Evolutionary conservation across 2,113 vertebrate species (phyloP), one percentile per base, ranked within the genome.

Genomic region (Trichomycterus rosablanca): DNA sequence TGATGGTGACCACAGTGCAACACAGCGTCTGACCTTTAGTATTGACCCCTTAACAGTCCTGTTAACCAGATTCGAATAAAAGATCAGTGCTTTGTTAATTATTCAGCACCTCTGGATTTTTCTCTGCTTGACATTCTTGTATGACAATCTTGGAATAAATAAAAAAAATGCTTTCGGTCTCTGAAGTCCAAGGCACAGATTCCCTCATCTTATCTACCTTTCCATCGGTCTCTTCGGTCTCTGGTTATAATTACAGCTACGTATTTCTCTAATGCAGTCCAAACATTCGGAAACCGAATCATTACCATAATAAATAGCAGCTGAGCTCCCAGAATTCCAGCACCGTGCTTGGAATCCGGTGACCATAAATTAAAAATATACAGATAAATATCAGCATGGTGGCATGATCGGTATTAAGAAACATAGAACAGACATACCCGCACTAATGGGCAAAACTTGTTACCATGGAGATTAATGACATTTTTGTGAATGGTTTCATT

Each of bases 271-370:
- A 50, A 69, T 59, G 63, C 24, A 65, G 24, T 57, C 59, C 51
- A 68, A 74, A 71, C 23, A 61, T 34, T 42, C 48, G 20, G 49
- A 72, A 64, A 46, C 40, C 19, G 19, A 20, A 45, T 59, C 51
- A 66, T 75, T 67, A 59, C 63, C 64, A 68, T 63, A 73, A 71
- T 67, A 73, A 69, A 55, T 71, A 72, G 55, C 58, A 69, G 32
- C 20, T 11, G 18, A 7, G 32, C 12, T 39, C 7, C 15, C 30
- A 22, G 55, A 48, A 59, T 59, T 26, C 49, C 50, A 42, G 28
- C 22, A 19, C 32, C 22, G 14, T 20, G 43, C 28, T 59, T 43
- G 40, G 32, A 49, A 61, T 50, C 23, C 3, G 15, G n/a, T 3
- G 32, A 24, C 6, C 6, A 14, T 14, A 39, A 57, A 46, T 63